A percentile compares a stretch with the other conserved stretches of the same genome.
phyloP scores from a whole-genome alignment of 2,113 vertebrate genomes.

The Todiramphus chloris region DNA sequence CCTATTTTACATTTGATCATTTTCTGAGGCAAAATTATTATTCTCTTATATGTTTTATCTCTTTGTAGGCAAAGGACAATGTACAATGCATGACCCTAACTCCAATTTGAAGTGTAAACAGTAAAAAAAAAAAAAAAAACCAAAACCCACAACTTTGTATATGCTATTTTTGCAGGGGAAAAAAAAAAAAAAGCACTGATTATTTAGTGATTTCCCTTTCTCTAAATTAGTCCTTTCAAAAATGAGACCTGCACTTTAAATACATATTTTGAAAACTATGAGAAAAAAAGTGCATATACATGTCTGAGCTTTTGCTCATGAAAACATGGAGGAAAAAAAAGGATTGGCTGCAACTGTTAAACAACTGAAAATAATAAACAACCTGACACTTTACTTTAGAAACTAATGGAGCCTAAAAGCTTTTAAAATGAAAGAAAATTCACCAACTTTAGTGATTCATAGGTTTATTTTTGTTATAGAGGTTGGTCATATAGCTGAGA shows the following conservation, averaged over 20 bases:
- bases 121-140: background rate
- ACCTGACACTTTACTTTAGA: constrained; percentile 48
- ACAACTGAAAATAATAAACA: constrained; percentile 58
- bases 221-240: background rate
- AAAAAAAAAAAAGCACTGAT: background rate
- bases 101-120: background rate
- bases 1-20: background rate
- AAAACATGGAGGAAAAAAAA: background rate
- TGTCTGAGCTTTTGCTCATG: background rate
- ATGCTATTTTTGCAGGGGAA: background rate
- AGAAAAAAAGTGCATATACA: background rate
- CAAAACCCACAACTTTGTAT: background rate
- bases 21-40: background rate
- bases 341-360: constrained; percentile 41
- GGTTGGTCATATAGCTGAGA: constrained; percentile 46
- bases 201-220: background rate
- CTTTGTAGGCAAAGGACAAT: background rate
- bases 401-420: constrained; percentile 67
- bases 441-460: constrained; percentile 47
- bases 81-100: background rate
- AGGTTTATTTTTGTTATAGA: constrained; percentile 49
- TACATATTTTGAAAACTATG: background rate
- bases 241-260: background rate
- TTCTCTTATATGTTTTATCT: background rate
- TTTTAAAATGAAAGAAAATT: constrained; percentile 63